These are phyloP conservation scores for Brachyalestes nurse DNA, from an alignment of 2,797 vertebrate genomes.

Conservation along the genomic window DNA sequence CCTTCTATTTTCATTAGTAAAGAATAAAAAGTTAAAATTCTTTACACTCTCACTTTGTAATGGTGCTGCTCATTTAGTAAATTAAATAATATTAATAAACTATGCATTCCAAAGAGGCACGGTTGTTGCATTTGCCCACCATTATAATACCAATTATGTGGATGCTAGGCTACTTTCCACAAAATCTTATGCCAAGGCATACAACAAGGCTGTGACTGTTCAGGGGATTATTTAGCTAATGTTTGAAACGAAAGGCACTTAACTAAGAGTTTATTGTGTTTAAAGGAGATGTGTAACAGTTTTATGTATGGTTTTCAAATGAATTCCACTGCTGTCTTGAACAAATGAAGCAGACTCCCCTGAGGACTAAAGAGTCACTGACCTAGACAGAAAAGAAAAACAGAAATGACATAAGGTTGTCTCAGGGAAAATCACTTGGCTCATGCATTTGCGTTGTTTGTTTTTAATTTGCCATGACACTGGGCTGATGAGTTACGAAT, in stretches of 20 bases:
- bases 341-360: background rate
- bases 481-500: conserved; percentile 3
- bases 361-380: background rate
- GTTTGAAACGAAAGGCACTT: background rate
- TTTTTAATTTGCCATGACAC: conserved; percentile 16
- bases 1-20: too few relatives aligned
- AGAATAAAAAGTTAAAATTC: background rate
- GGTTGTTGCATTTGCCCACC: background rate
- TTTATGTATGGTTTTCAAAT: background rate
- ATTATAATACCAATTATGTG: background rate
- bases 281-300: background rate
- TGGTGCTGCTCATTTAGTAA: background rate
- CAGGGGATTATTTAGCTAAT: background rate
- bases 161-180: background rate
- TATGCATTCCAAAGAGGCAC: too few relatives aligned
- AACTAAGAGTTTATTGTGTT: background rate
- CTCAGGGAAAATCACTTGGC: background rate
- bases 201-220: background rate
- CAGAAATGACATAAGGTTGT: background rate
- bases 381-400: background rate
- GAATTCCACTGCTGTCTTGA: background rate
- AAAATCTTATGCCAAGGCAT: background rate
- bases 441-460: conserved; percentile 1
- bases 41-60: background rate
- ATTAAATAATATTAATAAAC: background rate